Conservation (phyloP, 2,113 vertebrate genomes). For the Muntiacus reevesi region DNA sequence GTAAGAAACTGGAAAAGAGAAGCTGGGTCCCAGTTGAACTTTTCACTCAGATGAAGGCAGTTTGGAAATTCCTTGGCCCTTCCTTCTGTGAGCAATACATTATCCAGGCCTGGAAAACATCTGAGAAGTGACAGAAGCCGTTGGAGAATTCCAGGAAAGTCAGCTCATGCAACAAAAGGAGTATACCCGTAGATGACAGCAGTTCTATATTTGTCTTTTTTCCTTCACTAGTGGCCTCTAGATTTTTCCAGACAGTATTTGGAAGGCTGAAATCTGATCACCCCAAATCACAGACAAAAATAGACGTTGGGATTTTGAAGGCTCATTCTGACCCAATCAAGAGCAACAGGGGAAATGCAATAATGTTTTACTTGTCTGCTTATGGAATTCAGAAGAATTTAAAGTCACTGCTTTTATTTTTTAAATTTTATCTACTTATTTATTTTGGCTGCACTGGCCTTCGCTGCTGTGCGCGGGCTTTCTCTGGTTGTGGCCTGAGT, state of each 20-base stretch:
- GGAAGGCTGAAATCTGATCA: conserved; percentile 2
- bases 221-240: neutral
- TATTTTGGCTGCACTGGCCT: neutral
- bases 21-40: neutral
- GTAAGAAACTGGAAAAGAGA: neutral
- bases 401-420: neutral
- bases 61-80: neutral
- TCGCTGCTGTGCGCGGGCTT: neutral
- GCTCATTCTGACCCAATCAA: neutral
- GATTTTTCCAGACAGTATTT: conserved; percentile 38
- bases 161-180: neutral
- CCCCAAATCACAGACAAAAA: neutral
- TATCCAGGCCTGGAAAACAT: neutral
- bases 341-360: accelerated
- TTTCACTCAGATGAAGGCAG: conserved; percentile 4
- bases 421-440: neutral
- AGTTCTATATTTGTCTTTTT: neutral
- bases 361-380: neutral
- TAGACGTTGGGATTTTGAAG: neutral
- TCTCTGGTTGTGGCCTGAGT: neutral
- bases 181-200: neutral
- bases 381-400: neutral
- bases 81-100: neutral
- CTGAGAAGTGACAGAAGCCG: neutral
- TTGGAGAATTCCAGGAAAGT: conserved; percentile 23